Evolutionary conservation across 2,888 invertebrate genomes (phyloP).

Genomic region (Eupithecia tripunctaria): DNA sequence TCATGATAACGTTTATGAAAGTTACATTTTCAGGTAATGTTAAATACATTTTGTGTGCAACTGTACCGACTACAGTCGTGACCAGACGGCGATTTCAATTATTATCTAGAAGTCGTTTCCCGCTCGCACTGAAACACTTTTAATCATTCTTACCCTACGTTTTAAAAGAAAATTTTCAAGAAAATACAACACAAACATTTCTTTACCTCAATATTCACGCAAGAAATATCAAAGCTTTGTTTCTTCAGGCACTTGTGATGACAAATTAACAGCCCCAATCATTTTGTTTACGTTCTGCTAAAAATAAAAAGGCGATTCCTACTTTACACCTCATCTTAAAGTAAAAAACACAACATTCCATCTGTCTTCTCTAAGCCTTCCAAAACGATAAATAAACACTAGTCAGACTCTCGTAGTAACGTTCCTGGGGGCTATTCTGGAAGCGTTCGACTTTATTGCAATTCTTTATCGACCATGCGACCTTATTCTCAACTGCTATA

Average conservation of each 20-base stretch:
- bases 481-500: no score
- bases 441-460: constrained; percentile 50
- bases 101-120: constrained; percentile 80
- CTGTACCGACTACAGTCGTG: constrained; percentile 75
- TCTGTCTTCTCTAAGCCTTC: constrained; percentile 81
- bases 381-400: constrained; percentile 84
- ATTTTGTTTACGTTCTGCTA: constrained; percentile 66
- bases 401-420: constrained; percentile 71
- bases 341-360: constrained; percentile 81
- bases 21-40: not conserved
- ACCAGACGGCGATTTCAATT: constrained; percentile 83
- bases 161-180: constrained; percentile 63
- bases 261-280: constrained; percentile 54
- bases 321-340: constrained; percentile 74
- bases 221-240: constrained; percentile 6
- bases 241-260: constrained; percentile 41
- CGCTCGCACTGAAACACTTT: constrained; percentile 70
- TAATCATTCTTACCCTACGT: constrained; percentile 73
- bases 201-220: constrained; percentile 12
- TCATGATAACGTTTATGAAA: not conserved
- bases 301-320: constrained; percentile 70
- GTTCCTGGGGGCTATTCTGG: constrained; percentile 58
- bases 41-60: constrained; percentile 48
- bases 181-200: constrained; percentile 43
- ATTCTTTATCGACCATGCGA: not conserved